Percentiles rank a stretch among this genome's conserved stretches.
These are phyloP conservation scores for Apamea crenata DNA, from an alignment of 2,888 invertebrate genomes.

Conservation along the genomic window DNA sequence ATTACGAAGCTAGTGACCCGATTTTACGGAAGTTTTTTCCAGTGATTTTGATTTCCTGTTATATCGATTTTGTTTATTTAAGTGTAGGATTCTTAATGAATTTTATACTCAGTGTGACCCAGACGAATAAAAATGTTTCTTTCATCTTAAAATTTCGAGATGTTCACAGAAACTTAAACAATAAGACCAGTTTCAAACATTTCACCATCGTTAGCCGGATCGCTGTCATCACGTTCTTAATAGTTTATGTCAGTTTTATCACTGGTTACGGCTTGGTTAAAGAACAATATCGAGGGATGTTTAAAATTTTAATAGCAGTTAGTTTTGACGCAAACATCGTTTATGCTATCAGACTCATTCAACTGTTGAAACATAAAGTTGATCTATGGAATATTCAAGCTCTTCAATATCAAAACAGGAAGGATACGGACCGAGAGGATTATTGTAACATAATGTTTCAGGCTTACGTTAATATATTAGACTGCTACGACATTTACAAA, in stretches of 20 bases:
- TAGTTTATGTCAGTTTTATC: too few species aligned
- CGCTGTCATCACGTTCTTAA: neutral
- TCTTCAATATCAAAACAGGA: neutral
- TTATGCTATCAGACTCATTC: conserved; percentile 22
- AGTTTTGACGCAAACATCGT: conserved; percentile 33
- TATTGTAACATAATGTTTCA: conserved; percentile 14
- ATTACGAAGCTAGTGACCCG: too few species aligned
- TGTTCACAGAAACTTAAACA: conserved; percentile 15
- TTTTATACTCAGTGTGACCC: neutral
- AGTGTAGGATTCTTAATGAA: neutral
- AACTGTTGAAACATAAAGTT: conserved; percentile 33
- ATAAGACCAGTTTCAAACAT: neutral
- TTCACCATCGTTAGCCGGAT: conserved; percentile 12
- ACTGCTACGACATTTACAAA: conserved; percentile 10
- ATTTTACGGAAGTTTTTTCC: neutral
- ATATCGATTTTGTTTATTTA: neutral
- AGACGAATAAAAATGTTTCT: neutral
- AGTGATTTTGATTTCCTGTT: too few species aligned
- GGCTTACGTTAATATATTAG: too few species aligned
- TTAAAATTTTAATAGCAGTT: neutral
- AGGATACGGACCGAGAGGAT: too few species aligned
- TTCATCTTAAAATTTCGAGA: conserved; percentile 22
- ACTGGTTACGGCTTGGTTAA: too few species aligned
- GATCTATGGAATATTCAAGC: conserved; percentile 41
- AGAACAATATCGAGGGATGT: neutral